phyloP scores from a whole-genome alignment of 2,113 vertebrate species.

The Clarias batrachus region DNA sequence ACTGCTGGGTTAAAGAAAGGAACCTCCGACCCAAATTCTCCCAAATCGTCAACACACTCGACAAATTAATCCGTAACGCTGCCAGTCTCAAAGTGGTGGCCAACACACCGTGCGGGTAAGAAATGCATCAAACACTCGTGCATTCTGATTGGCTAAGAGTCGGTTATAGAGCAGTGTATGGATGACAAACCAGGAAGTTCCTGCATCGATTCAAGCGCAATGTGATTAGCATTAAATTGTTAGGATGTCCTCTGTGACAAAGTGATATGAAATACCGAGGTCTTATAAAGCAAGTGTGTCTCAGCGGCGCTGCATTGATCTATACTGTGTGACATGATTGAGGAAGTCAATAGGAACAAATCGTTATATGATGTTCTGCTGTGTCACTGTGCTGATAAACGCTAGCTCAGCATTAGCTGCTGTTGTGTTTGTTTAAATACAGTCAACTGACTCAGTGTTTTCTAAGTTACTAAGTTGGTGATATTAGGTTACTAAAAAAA shows the following conservation, averaged over 20 bases:
- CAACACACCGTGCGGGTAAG: constrained; percentile 92
- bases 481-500: neutral
- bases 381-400: neutral
- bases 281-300: neutral
- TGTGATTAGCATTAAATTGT: neutral
- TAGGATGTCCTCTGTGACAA: neutral
- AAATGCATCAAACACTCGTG: neutral
- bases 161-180: neutral
- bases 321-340: neutral
- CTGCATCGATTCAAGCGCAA: neutral
- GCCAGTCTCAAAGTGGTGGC: constrained; percentile 97
- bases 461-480: neutral
- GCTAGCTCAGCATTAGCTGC: neutral
- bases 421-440: neutral
- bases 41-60: constrained; percentile 95
- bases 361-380: no score
- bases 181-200: neutral
- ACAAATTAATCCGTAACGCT: constrained; percentile 97
- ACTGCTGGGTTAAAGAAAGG: constrained; percentile 98
- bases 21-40: constrained; percentile 97
- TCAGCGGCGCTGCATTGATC: neutral
- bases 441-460: neutral
- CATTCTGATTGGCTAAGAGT: neutral
- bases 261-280: neutral
- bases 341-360: neutral